A percentile compares a stretch with the other conserved stretches of the same genome.
Conservation (phyloP, 2,113 vertebrate genomes). For the Loxodonta africana region DNA sequence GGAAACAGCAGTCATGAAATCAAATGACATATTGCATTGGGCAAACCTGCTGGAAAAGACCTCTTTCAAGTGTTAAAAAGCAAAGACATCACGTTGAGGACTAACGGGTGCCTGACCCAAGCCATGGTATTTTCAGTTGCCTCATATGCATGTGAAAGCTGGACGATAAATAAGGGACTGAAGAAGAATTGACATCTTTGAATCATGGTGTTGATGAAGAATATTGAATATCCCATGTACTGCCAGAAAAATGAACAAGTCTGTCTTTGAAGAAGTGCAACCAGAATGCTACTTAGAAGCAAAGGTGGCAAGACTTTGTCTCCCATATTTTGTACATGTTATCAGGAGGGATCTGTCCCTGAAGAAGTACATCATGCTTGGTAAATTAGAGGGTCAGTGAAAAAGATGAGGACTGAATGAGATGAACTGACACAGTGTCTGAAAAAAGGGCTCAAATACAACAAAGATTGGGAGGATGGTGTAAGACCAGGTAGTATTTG, state of each 20-base stretch:
- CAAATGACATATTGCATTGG: not conserved
- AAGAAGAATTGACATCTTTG: not conserved
- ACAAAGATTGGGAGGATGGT: too few species aligned
- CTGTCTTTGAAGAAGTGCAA: not conserved
- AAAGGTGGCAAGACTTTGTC: not conserved
- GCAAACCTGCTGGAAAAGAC: not conserved
- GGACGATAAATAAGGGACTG: too few species aligned
- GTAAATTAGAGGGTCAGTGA: not conserved
- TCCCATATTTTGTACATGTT: not conserved
- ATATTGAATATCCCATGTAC: not conserved
- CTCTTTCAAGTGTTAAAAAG: not conserved
- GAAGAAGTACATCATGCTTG: not conserved
- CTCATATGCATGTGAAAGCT: not conserved
- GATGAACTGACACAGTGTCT: not conserved
- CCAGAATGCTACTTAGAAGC: not conserved
- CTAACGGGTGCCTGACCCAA: not conserved
- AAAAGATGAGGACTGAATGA: not conserved
- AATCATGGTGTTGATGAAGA: not conserved
- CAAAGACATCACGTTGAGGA: not conserved
- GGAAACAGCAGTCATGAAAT: not conserved
- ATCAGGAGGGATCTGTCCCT: not conserved
- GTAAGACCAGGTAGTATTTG: too few species aligned
- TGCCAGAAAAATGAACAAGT: not conserved
- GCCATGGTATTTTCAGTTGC: not conserved
- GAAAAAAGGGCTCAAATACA: not conserved